phyloP scores from a whole-genome alignment of 2,888 invertebrate species.

The Troides aeacus region DNA sequence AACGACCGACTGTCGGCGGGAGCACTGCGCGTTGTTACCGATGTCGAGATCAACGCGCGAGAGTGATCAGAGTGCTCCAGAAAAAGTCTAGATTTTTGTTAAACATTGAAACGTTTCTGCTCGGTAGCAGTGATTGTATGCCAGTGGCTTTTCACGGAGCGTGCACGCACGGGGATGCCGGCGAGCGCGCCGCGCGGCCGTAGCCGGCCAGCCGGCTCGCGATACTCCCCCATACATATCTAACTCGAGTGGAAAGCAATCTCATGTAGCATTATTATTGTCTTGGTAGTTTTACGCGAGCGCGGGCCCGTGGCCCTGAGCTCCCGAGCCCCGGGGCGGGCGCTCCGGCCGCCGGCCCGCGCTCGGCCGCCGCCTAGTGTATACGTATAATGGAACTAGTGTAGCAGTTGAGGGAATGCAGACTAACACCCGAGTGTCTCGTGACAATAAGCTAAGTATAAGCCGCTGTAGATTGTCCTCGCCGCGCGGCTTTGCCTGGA shows the following conservation, averaged over 20 bases:
- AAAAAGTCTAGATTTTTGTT: no score
- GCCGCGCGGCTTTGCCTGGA: constrained; percentile 56
- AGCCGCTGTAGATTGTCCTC: constrained; percentile 55
- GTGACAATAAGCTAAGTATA: constrained; percentile 74
- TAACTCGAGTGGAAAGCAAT: constrained; percentile 68
- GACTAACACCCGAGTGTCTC: constrained; percentile 71
- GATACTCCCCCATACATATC: constrained; percentile 66
- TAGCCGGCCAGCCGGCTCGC: constrained; percentile 47
- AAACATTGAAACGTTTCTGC: no score
- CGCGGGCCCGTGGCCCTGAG: constrained; percentile 22
- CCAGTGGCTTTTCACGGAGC: no score
- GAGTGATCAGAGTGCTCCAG: no score
- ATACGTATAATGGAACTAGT: constrained; percentile 45
- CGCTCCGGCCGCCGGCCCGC: not conserved
- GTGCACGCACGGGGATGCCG: not conserved
- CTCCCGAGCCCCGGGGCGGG: no score
- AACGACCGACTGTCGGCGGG: no score
- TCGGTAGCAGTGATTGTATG: no score
- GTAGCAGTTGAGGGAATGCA: constrained; percentile 66
- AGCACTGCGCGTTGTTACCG: not conserved
- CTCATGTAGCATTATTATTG: constrained; percentile 62
- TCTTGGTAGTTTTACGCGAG: constrained; percentile 38
- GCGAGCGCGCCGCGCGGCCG: constrained; percentile 50
- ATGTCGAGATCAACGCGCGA: no score
- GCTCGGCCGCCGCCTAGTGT: constrained; percentile 24